A percentile compares a stretch with the other conserved stretches of the same genome.
These are phyloP conservation scores for Podarcis muralis DNA, from an alignment of 2,113 vertebrate genomes.

Conservation along the genomic window DNA sequence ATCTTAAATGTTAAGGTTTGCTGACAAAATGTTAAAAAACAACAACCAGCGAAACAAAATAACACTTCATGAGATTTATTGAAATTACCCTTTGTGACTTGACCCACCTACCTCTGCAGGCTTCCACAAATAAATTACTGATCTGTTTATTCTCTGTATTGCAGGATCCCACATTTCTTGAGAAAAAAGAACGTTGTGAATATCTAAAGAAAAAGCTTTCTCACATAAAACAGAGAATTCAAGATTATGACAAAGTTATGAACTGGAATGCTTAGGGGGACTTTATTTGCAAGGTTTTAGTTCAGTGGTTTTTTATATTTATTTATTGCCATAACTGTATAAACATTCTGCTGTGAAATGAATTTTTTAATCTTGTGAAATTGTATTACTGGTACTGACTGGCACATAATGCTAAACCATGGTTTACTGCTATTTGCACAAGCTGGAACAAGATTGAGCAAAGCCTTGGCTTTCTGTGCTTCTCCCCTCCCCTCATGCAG, in stretches of 20 bases:
- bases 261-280: constrained; percentile 83
- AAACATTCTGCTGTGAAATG: constrained; percentile 37
- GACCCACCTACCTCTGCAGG: neutral
- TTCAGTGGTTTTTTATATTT: constrained; percentile 42
- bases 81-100: neutral
- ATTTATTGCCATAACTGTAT: constrained; percentile 70
- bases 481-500: neutral
- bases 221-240: constrained; percentile 95
- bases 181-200: constrained; percentile 94
- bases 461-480: neutral
- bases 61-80: neutral
- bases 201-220: constrained; percentile 96
- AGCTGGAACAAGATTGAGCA: neutral
- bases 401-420: neutral
- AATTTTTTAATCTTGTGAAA: neutral
- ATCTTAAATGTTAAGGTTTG: neutral
- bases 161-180: constrained; percentile 90
- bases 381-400: constrained; percentile 4
- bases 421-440: neutral
- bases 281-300: neutral
- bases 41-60: neutral
- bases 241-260: constrained; percentile 93
- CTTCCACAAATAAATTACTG: neutral
- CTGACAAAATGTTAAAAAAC: neutral
- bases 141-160: constrained; percentile 36